Evolutionary conservation across 2,113 vertebrate genomes (phyloP).

Genomic region (Odocoileus hemionus): DNA sequence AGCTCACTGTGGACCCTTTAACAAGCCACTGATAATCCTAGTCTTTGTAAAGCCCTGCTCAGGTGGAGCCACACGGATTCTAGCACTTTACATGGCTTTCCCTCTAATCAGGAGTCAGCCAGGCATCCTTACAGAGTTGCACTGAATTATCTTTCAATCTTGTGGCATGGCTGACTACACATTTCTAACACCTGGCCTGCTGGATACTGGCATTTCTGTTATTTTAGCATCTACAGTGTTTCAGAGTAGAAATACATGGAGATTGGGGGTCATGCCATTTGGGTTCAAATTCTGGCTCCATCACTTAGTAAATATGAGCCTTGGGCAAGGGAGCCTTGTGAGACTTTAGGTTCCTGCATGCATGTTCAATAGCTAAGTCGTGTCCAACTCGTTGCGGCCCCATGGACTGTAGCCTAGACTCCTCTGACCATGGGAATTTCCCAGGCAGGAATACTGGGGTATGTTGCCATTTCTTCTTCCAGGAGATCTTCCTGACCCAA

Average conservation of each 20-base stretch:
- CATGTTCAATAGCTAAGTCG: not conserved
- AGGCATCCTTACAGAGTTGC: not conserved
- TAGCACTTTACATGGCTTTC: not conserved
- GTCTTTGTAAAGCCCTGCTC: not conserved
- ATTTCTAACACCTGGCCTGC: not conserved
- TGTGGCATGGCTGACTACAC: not conserved
- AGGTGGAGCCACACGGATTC: not conserved
- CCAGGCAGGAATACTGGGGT: not conserved
- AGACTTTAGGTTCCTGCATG: not conserved
- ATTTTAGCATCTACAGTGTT: not conserved
- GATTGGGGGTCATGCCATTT: not conserved
- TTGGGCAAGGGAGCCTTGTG: not conserved
- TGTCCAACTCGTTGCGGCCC: not conserved
- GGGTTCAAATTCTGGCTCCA: conserved; percentile 1
- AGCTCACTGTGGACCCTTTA: not conserved
- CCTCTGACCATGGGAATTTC: not conserved
- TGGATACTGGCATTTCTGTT: not conserved
- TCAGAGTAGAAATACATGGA: not conserved
- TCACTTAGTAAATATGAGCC: not conserved
- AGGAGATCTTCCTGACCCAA: not conserved
- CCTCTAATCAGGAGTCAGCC: not conserved
- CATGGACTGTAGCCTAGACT: not conserved
- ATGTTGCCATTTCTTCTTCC: not conserved
- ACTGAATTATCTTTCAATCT: not conserved
- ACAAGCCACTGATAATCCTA: not conserved